Conservation (phyloP, 2,797 vertebrate species). For the Rhabdomys pumilio region DNA sequence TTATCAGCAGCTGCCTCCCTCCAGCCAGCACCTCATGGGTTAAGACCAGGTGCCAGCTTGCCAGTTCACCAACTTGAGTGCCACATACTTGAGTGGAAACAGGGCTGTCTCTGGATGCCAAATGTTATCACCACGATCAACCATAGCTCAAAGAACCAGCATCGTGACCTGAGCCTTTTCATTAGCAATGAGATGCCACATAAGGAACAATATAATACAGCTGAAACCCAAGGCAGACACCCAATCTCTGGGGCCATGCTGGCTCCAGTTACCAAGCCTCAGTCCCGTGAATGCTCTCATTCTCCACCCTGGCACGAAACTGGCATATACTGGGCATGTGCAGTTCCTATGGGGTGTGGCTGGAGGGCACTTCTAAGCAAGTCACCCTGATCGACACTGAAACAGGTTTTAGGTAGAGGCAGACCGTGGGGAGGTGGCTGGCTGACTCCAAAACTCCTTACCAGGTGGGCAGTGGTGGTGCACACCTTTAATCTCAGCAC, state of each 20-base stretch:
- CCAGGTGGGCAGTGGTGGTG: too few relatives aligned
- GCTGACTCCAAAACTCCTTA: neutral
- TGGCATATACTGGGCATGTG: neutral
- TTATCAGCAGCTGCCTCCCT: neutral
- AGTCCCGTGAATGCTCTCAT: conserved; percentile 4
- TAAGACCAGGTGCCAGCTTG: conserved; percentile 56
- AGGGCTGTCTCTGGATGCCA: conserved; percentile 57
- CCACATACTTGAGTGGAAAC: conserved; percentile 74
- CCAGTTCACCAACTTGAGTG: conserved; percentile 26
- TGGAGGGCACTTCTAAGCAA: conserved; percentile 11
- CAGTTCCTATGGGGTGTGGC: neutral
- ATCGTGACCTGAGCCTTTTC: conserved; percentile 73
- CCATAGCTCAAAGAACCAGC: conserved; percentile 51
- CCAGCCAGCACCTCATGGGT: conserved; percentile 59
- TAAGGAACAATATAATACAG: conserved; percentile 77
- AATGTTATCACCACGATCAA: conserved; percentile 71
- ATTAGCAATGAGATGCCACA: conserved; percentile 65
- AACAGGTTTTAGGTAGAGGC: neutral
- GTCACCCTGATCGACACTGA: neutral
- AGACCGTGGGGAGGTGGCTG: neutral
- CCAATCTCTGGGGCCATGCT: conserved; percentile 49
- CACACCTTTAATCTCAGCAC: neutral
- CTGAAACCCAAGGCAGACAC: conserved; percentile 83
- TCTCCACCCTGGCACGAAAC: neutral
- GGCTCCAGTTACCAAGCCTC: conserved; percentile 72